These are phyloP conservation scores for Zhengitettix transpicula DNA, from an alignment of 2,888 invertebrate species.

Conservation along the genomic window DNA sequence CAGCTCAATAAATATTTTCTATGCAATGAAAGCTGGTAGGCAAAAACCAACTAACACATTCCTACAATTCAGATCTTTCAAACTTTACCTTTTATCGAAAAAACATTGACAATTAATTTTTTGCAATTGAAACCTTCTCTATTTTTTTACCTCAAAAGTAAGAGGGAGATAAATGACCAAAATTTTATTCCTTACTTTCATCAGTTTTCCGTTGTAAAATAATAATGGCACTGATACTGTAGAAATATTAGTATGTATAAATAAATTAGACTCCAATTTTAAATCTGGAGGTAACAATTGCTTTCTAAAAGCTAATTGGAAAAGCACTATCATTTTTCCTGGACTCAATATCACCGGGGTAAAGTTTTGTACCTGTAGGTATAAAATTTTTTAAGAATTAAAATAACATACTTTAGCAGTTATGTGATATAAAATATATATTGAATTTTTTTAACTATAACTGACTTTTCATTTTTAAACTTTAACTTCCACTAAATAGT, in stretches of 20 bases:
- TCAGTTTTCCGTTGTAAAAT: conserved; percentile 55
- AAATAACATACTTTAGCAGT: neutral
- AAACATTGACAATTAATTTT: no score
- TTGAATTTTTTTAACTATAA: neutral
- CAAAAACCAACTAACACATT: no score
- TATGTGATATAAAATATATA: neutral
- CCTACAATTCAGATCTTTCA: no score
- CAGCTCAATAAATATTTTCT: no score
- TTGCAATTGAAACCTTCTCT: no score
- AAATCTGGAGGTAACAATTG: conserved; percentile 31
- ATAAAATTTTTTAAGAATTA: no score
- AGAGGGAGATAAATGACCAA: no score
- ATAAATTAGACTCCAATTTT: conserved; percentile 42
- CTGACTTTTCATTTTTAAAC: conserved; percentile 1
- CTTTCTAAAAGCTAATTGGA: conserved; percentile 37
- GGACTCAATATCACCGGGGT: conserved; percentile 39
- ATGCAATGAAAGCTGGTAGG: no score
- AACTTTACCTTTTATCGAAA: no score
- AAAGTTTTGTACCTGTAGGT: conserved; percentile 40
- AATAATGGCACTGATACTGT: conserved; percentile 49
- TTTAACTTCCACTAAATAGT: no score
- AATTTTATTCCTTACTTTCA: conserved; percentile 25
- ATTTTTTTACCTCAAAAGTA: no score
- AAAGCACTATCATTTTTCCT: conserved; percentile 37
- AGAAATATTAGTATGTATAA: conserved; percentile 58